Conservation (phyloP, 2,113 vertebrate genomes). For the Campylomormyrus numenius region DNA sequence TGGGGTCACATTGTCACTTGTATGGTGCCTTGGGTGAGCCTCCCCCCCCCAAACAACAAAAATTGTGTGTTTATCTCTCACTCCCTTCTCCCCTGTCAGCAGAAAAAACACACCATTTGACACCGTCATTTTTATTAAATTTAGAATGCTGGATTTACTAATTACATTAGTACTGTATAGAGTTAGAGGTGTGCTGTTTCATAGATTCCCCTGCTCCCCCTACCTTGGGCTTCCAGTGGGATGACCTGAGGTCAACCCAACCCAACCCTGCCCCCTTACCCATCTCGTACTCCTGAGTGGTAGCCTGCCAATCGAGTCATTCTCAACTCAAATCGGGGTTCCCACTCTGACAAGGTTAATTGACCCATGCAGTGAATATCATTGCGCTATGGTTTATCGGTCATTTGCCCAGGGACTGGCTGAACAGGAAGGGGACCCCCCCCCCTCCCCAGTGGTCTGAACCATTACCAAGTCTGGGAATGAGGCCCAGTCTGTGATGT, state of each 20-base stretch:
- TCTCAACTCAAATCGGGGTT: background rate
- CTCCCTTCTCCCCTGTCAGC: background rate
- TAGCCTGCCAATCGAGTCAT: background rate
- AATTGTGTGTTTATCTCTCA: background rate
- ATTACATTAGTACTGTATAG: background rate
- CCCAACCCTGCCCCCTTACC: background rate
- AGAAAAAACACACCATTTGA: background rate
- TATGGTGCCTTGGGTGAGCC: background rate
- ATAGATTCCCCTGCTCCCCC: too few species aligned
- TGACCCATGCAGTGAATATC: background rate
- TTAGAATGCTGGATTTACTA: background rate
- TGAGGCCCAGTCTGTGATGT: background rate
- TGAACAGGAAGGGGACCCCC: background rate
- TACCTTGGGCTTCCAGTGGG: background rate
- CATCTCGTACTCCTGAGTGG: background rate
- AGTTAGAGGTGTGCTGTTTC: too few species aligned
- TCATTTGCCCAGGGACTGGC: background rate
- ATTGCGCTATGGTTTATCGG: background rate
- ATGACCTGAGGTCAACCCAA: background rate
- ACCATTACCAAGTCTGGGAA: background rate
- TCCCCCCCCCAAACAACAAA: background rate
- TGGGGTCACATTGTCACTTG: background rate
- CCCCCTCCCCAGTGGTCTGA: background rate
- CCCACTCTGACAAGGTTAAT: background rate
- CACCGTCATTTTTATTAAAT: background rate